Evolutionary conservation across 1,140 invertebrate species (phyloP), one percentile per base, ranked within the genome.

Genomic region (Oryzaephilus surinamensis): DNA sequence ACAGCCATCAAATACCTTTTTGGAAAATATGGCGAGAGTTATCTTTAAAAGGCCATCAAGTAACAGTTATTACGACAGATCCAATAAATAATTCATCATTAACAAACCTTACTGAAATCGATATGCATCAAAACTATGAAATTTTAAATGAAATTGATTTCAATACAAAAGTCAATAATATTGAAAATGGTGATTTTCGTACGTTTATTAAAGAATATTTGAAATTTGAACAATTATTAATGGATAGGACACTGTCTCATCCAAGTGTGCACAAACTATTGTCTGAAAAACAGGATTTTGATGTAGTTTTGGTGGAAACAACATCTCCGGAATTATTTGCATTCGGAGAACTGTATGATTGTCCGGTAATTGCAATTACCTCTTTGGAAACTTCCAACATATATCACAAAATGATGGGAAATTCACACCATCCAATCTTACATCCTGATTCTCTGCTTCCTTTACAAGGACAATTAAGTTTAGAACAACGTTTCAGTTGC

Each of bases 1-100:
- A 60, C 38, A 71, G 67, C 43, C 67, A 71, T 27, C 63, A 65
- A 41, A 52, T 64, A 12, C 54, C 66, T n/a, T 61, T 52, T 28
- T 43, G 45, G 11, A 41, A 52, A 13, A 38, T 70, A 19, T 54
- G 60, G 26, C 45, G 36, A 19, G 43, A 47, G 29, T 17, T 54
- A 26, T 44, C 37, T 12, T 41, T 37, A 14, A 55, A 60, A 19
- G 70, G 69, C 1, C 70, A 72, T 30, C 40, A 72, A 18, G 28
- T 72, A 0, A 61, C 65, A 0, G 33, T 65, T 0, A 40, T 67
- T 3, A 67, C 66, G 0, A 43, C 54, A 3, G 23, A 55, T 33
- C 63, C 63, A 0, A 38, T 60, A 6, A 54, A 53, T 6, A 40
- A 55, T 11, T 31, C 41, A 2, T 43, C 35, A 5, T 31, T 57